A percentile compares a stretch with the other conserved stretches of the same genome.
Evolutionary conservation across 2,888 invertebrate species (phyloP).

Genomic region (Marasmarcha lunaedactyla): DNA sequence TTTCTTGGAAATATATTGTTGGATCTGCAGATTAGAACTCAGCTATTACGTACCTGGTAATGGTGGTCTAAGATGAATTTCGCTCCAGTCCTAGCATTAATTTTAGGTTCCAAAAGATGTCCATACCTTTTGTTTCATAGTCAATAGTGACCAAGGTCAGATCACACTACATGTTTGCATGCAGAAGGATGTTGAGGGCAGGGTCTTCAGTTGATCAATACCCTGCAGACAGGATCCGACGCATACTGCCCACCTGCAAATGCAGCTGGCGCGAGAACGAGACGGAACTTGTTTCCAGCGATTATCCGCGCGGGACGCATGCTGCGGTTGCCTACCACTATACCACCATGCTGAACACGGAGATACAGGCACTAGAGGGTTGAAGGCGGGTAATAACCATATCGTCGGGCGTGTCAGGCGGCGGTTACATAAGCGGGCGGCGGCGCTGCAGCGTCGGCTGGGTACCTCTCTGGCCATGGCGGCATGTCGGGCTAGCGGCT

Average conservation of each 20-base stretch:
- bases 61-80: too few species aligned
- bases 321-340: slow-evolving; percentile 6
- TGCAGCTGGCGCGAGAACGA: slow-evolving; percentile 30
- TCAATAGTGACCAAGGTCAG: too few species aligned
- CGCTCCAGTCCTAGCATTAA: too few species aligned
- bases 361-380: slow-evolving; percentile 8
- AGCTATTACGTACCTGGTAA: too few species aligned
- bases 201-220: not conserved
- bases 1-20: too few species aligned
- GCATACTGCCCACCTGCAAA: slow-evolving; percentile 35
- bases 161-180: too few species aligned
- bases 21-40: too few species aligned
- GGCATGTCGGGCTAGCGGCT: slow-evolving; percentile 73
- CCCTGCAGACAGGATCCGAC: not conserved
- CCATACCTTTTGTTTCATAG: too few species aligned
- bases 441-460: slow-evolving; percentile 37
- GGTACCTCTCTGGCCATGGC: slow-evolving; percentile 80
- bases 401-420: slow-evolving; percentile 37
- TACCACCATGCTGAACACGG: not conserved
- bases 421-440: slow-evolving; percentile 42
- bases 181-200: too few species aligned
- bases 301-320: slow-evolving; percentile 34
- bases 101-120: too few species aligned
- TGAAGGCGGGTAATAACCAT: slow-evolving; percentile 30
- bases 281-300: slow-evolving; percentile 14